A percentile compares a stretch with the other conserved stretches of the same genome.
These are phyloP conservation scores for Monodelphis domestica DNA, from an alignment of 2,797 vertebrate genomes.

Conservation along the genomic window DNA sequence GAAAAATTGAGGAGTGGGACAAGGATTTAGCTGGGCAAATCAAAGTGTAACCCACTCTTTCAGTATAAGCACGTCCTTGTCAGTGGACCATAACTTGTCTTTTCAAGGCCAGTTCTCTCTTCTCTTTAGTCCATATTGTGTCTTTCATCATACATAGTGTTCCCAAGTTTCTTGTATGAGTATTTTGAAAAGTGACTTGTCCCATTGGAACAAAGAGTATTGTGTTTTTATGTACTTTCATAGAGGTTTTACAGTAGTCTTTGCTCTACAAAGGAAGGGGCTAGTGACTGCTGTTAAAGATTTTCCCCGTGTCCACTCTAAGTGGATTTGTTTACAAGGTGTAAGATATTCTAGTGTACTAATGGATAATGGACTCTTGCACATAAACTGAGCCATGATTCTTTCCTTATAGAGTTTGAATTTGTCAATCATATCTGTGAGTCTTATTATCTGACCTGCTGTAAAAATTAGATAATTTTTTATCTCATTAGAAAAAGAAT, in stretches of 20 bases:
- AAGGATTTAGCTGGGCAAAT: not conserved
- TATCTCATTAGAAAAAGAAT: too few relatives aligned
- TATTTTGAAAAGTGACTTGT: not conserved
- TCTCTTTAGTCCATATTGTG: not conserved
- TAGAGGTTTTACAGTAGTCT: not conserved
- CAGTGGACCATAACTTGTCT: not conserved
- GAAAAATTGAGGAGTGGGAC: not conserved
- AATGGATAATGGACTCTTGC: not conserved
- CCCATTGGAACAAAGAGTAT: not conserved
- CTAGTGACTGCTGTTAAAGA: not conserved
- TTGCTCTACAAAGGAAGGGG: not conserved
- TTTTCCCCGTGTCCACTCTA: not conserved
- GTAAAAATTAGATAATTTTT: not conserved
- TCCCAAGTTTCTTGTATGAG: not conserved
- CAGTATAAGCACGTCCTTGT: not conserved
- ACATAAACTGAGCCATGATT: not conserved
- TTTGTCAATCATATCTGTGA: not conserved
- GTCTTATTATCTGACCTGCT: not conserved
- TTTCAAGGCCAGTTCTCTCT: not conserved
- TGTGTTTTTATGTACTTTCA: not conserved
- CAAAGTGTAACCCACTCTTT: not conserved
- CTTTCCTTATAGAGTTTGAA: not conserved
- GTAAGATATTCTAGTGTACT: not conserved
- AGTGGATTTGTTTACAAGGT: not conserved
- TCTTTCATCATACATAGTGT: not conserved